These are phyloP conservation scores for Platynereis dumerilii DNA, from an alignment of 2,888 invertebrate species.

Conservation along the genomic window DNA sequence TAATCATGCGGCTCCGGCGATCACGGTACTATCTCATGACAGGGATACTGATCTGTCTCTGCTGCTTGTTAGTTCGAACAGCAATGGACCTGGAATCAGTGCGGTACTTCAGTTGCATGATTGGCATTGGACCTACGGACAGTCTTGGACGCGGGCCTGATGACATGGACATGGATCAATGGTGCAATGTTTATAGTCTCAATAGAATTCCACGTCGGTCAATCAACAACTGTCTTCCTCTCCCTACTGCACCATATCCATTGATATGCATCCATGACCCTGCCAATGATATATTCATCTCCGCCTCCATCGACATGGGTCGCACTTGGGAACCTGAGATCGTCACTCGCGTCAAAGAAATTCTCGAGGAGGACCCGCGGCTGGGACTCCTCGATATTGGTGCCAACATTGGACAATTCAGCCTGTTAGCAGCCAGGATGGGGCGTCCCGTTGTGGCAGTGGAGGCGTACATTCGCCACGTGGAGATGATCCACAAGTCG, in stretches of 20 bases:
- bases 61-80: too few relatives aligned
- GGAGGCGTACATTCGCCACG: conserved; percentile 21
- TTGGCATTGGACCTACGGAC: too few relatives aligned
- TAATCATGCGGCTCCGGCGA: too few relatives aligned
- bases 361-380: conserved; percentile 7
- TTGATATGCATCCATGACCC: conserved; percentile 14
- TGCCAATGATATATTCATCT: conserved; percentile 20
- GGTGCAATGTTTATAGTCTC: conserved; percentile 1
- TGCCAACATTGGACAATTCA: conserved; percentile 27
- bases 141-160: too few relatives aligned
- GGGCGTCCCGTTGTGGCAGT: conserved; percentile 24
- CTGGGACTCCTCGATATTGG: conserved; percentile 26
- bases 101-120: too few relatives aligned
- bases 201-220: background rate
- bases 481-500: conserved; percentile 20
- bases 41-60: too few relatives aligned
- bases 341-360: conserved; percentile 16
- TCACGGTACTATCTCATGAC: too few relatives aligned
- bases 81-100: too few relatives aligned
- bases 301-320: conserved; percentile 10
- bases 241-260: conserved; percentile 9
- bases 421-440: conserved; percentile 18
- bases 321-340: conserved; percentile 19
- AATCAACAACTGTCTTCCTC: conserved; percentile 8
- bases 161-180: too few relatives aligned